Evolutionary conservation across 2,113 vertebrate genomes (phyloP).

Genomic region (Eulemur rufifrons): DNA sequence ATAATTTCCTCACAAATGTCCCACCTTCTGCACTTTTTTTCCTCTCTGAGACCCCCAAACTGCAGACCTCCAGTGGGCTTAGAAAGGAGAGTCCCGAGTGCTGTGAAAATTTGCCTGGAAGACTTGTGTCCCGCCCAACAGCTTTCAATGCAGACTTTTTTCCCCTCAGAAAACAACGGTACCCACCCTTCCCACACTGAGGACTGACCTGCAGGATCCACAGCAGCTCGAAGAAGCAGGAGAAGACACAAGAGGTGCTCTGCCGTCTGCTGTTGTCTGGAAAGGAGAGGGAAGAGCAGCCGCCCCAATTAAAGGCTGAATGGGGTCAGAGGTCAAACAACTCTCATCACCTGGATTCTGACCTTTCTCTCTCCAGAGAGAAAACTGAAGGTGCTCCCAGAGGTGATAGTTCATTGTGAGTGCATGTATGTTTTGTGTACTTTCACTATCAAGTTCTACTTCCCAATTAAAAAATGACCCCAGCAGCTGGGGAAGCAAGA

Average conservation of each 20-base stretch:
- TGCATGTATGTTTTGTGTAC: not conserved
- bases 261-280: fast-evolving
- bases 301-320: not conserved
- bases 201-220: not conserved
- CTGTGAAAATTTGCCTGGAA: not conserved
- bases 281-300: not conserved
- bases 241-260: fast-evolving
- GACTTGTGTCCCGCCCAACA: not conserved
- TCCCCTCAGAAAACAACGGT: not conserved
- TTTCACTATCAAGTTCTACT: not conserved
- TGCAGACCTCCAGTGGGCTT: fast-evolving
- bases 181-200: not conserved
- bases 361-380: not conserved
- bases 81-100: not conserved
- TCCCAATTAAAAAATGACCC: not conserved
- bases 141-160: not conserved
- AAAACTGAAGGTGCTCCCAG: not conserved
- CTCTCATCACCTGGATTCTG: not conserved
- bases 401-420: not conserved
- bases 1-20: not conserved
- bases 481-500: not conserved
- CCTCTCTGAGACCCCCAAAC: not conserved
- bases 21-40: not conserved
- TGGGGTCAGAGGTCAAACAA: not conserved
- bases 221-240: not conserved